These are phyloP conservation scores for Drosophila acutilabella DNA, from an alignment of 2,888 invertebrate species.

Conservation along the genomic window DNA sequence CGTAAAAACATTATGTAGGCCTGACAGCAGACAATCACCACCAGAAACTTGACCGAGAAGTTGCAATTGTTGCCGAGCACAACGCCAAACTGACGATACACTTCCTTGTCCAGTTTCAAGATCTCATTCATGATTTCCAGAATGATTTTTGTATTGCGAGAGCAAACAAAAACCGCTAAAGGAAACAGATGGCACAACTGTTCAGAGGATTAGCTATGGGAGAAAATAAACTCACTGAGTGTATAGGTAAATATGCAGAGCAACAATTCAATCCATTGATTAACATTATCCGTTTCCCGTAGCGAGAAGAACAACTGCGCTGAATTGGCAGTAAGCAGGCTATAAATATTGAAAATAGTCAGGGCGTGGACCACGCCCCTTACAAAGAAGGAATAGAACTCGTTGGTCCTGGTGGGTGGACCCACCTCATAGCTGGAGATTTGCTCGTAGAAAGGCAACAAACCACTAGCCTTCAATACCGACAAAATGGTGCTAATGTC, in stretches of 20 bases:
- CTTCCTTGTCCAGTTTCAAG: constrained; percentile 80
- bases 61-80: constrained; percentile 72
- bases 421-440: constrained; percentile 74
- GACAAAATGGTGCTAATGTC: constrained; percentile 74
- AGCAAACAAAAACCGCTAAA: constrained; percentile 73
- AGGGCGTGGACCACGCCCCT: constrained; percentile 71
- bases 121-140: constrained; percentile 80
- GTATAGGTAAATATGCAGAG: constrained; percentile 79
- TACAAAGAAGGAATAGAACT: constrained; percentile 76
- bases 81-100: constrained; percentile 66
- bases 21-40: constrained; percentile 72
- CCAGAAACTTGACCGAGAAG: constrained; percentile 68
- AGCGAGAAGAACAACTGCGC: constrained; percentile 68
- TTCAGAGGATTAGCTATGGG: not conserved
- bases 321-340: constrained; percentile 65
- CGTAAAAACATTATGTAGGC: constrained; percentile 75
- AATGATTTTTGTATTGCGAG: constrained; percentile 72
- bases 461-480: constrained; percentile 77
- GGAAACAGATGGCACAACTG: not conserved
- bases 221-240: constrained; percentile 36
- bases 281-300: constrained; percentile 81
- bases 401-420: constrained; percentile 71
- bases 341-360: constrained; percentile 79
- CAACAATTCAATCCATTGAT: constrained; percentile 81
- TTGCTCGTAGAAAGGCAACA: constrained; percentile 79